A percentile compares a stretch with the other conserved stretches of the same genome.
Evolutionary conservation across 1,140 invertebrate genomes (phyloP).

Genomic region (Samia ricini): DNA sequence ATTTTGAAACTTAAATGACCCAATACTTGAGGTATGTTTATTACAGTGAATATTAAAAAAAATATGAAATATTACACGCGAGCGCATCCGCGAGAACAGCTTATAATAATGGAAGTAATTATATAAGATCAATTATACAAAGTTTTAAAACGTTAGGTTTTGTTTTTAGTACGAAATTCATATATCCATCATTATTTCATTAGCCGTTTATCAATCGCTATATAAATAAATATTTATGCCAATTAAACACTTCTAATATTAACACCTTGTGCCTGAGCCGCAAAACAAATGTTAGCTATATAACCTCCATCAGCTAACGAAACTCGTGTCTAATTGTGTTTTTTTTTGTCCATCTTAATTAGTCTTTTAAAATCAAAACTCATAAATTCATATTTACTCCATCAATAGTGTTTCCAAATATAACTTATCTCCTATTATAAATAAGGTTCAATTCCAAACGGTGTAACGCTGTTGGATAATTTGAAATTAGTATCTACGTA

Average conservation of each 20-base stretch:
- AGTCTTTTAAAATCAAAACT: conserved; percentile 17
- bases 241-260: conserved; percentile 13
- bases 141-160: neutral
- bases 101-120: too few relatives aligned
- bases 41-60: too few relatives aligned
- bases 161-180: neutral
- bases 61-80: too few relatives aligned
- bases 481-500: conserved; percentile 28
- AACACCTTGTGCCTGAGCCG: conserved; percentile 6
- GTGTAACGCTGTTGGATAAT: conserved; percentile 2
- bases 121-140: too few relatives aligned
- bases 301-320: conserved; percentile 13
- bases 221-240: neutral
- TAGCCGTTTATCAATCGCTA: neutral
- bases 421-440: neutral
- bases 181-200: neutral
- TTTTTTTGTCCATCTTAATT: conserved; percentile 18
- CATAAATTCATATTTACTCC: neutral
- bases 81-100: too few relatives aligned
- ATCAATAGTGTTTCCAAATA: neutral
- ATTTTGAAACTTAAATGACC: too few relatives aligned
- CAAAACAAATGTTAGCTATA: neutral
- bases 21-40: too few relatives aligned
- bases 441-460: conserved; percentile 5
- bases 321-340: conserved; percentile 16